Base-by-base conservation (phyloP, 2,113 vertebrate genomes). In the Hyperopisus bebe region DNA sequence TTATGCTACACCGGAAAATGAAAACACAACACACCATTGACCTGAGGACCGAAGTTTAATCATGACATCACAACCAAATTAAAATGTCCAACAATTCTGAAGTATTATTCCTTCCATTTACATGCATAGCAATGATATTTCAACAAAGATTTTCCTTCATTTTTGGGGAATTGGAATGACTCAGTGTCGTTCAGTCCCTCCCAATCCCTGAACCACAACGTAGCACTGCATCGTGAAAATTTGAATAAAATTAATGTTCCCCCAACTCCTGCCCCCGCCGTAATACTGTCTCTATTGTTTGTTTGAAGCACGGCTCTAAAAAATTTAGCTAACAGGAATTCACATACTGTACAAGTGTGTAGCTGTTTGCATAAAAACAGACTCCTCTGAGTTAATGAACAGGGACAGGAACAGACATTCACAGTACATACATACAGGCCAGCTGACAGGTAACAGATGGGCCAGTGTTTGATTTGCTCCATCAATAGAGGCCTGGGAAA, bases 81-180 rank as follows among this genome's bases (percentile, higher is more conserved):
- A 98, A 96, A 96, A 97, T 97, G 96, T 99, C 97, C 96, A 98
- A 98, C 97, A 97, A 98, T 97, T 96, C 96, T 97, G 98, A 98
- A 99, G 98, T 98, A 99, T 97, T 98, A 99, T 99, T 99, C 98
- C 98, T 99, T 98, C 97, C 97, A 99, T 99, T 98, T 98, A 99
- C 98, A 99, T 99, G 98, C 98, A 99, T 99, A 99, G 98, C 99
- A 99, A 99, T 98, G 98, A 99, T 99, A 98, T 97, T 97, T 95
- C 95, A 96, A 98, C 98, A 98, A 99, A 98, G 97, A 97, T 92
- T 92, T 90, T 96, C 98, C 96, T 97, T 97, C 97, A 98, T 98
- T 97, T 99, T 98, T 97, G 99, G 98, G 98, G 98, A 97, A 98
- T 98, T 98, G 98, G 95, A 96, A 96, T 96, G 95, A 96, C 95